Evolutionary conservation across 1,140 invertebrate genomes (phyloP).

Genomic region (Trichogramma pretiosum): DNA sequence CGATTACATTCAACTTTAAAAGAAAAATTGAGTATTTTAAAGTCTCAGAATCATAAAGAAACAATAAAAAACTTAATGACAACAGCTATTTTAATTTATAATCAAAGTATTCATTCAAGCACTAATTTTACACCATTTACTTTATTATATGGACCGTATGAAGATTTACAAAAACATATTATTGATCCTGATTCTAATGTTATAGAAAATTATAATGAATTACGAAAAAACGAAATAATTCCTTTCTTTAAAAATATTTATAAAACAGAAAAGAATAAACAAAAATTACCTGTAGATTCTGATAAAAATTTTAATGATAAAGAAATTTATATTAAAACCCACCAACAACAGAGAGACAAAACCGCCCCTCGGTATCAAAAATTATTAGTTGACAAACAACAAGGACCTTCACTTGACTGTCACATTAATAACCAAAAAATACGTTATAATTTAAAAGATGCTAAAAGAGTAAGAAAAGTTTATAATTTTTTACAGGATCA

Average conservation of each 20-base stretch:
- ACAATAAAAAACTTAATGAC: neutral
- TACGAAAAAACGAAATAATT: neutral
- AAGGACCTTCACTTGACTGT: neutral
- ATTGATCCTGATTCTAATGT: neutral
- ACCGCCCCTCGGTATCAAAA: conserved; percentile 2
- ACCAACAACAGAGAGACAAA: neutral
- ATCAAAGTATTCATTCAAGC: neutral
- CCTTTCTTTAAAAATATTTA: neutral
- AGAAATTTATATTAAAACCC: conserved; percentile 1
- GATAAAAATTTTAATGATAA: neutral
- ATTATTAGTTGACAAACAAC: neutral
- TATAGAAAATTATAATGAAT: conserved; percentile 1
- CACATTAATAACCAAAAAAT: neutral
- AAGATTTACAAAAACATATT: neutral
- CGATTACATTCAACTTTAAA: neutral
- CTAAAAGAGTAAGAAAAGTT: neutral
- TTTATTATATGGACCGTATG: conserved; percentile 3
- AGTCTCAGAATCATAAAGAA: neutral
- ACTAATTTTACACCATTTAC: neutral
- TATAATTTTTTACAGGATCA: neutral
- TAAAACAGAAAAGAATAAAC: neutral
- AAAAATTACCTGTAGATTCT: neutral
- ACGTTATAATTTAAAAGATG: neutral
- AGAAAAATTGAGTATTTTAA: neutral
- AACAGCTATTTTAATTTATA: neutral